Percentiles rank a stretch among this genome's conserved stretches.
Evolutionary conservation across 2,113 vertebrate genomes (phyloP).

Genomic region (Peromyscus californicus): DNA sequence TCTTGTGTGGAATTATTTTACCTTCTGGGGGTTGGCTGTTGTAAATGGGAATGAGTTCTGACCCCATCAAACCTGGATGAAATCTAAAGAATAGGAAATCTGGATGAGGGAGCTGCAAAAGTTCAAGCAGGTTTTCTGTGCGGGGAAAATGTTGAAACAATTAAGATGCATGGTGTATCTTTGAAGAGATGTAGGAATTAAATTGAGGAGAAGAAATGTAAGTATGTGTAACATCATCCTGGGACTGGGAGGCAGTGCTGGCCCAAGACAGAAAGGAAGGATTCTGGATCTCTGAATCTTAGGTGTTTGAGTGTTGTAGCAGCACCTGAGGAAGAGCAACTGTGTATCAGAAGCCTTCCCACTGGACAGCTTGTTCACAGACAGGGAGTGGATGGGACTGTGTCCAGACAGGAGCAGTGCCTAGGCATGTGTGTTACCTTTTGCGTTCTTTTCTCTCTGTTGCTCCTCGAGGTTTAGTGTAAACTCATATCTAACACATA

Average conservation of each 20-base stretch:
- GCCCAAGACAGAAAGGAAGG: background rate
- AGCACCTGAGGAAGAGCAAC: background rate
- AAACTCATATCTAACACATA: background rate
- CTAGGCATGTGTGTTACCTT: background rate
- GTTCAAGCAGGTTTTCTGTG: background rate
- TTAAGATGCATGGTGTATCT: background rate
- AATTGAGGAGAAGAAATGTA: background rate
- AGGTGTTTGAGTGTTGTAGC: background rate
- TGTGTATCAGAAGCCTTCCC: background rate
- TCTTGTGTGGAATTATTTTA: constrained; percentile 14
- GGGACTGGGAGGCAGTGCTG: background rate
- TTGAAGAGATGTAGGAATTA: background rate
- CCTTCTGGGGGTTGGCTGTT: background rate
- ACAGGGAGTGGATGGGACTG: background rate
- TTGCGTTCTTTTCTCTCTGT: background rate
- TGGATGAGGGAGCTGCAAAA: background rate
- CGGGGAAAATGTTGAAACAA: background rate
- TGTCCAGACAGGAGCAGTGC: background rate
- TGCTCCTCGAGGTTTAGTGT: background rate
- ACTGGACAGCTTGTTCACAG: background rate
- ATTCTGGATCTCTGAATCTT: background rate
- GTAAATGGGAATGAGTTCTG: constrained; percentile 1
- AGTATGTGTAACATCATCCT: background rate
- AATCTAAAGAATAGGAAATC: constrained; percentile 4
- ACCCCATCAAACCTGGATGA: background rate